phyloP scores from a whole-genome alignment of 2,888 invertebrate species.

The Anarsia innoxiella region DNA sequence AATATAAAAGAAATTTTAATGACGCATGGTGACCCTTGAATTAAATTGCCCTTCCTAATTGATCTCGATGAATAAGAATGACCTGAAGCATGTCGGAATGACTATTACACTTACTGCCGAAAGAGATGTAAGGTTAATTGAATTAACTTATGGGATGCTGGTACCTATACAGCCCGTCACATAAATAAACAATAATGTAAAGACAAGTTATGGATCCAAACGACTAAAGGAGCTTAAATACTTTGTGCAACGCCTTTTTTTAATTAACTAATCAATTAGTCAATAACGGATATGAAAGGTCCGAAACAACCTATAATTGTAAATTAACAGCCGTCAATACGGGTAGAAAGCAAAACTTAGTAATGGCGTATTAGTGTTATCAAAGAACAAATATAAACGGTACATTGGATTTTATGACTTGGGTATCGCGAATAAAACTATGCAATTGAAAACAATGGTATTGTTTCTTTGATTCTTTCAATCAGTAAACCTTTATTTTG shows the following conservation, averaged over 20 bases:
- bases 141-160: conserved; percentile 38
- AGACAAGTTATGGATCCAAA: no score
- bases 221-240: no score
- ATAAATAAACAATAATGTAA: no score
- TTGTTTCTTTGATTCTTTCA: conserved; percentile 28
- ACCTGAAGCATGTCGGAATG: conserved; percentile 47
- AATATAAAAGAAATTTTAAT: conserved; percentile 8
- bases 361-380: conserved; percentile 18
- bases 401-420: conserved; percentile 23
- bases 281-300: no score
- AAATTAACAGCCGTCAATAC: no score
- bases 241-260: no score
- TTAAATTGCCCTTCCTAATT: conserved; percentile 42
- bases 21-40: conserved; percentile 22
- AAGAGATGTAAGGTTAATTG: conserved; percentile 62
- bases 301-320: no score
- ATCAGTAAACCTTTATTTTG: conserved; percentile 22
- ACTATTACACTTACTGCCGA: conserved; percentile 45
- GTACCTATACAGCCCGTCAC: no score
- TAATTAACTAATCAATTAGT: no score
- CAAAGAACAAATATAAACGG: conserved; percentile 16
- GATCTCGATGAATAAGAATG: conserved; percentile 57
- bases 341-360: no score
- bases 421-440: conserved; percentile 24
- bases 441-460: conserved; percentile 28